Conservation (phyloP, 2,797 vertebrate species). For the Euthynnus affinis region DNA sequence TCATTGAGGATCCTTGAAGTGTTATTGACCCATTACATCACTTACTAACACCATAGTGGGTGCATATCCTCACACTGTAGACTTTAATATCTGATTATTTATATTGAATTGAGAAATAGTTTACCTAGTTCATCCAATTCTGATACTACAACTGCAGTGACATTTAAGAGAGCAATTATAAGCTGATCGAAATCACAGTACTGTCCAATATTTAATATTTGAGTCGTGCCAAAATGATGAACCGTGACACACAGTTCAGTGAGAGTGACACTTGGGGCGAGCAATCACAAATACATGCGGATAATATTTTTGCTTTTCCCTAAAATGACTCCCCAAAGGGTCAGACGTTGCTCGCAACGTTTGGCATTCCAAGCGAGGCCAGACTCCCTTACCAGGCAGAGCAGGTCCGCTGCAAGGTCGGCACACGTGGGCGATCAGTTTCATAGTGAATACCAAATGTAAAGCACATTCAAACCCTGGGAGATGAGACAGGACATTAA, state of each 20-base stretch:
- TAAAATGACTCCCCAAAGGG: conserved; percentile 56
- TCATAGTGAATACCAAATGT: conserved; percentile 79
- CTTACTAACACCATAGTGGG: conserved; percentile 20
- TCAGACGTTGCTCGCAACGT: conserved; percentile 42
- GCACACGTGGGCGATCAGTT: conserved; percentile 67
- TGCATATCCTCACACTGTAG: conserved; percentile 33
- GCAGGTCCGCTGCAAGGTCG: conserved; percentile 70
- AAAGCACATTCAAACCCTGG: conserved; percentile 52
- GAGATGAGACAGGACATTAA: conserved; percentile 76
- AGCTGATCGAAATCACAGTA: conserved; percentile 51
- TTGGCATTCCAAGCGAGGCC: conserved; percentile 73
- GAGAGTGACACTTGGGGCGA: neutral
- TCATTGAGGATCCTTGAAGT: conserved; percentile 33
- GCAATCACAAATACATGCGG: conserved; percentile 25
- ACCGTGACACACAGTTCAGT: conserved; percentile 29
- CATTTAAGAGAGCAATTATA: conserved; percentile 74
- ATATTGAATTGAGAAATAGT: conserved; percentile 58
- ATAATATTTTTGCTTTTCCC: conserved; percentile 46
- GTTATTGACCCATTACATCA: conserved; percentile 51
- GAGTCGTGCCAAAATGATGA: conserved; percentile 33
- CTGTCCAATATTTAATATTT: conserved; percentile 55
- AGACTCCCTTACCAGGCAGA: conserved; percentile 61
- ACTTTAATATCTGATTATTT: conserved; percentile 64
- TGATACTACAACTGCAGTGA: conserved; percentile 63
- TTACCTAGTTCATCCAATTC: conserved; percentile 64